Evolutionary conservation across 2,113 vertebrate genomes (phyloP).

Genomic region (Arenaria interpres): DNA sequence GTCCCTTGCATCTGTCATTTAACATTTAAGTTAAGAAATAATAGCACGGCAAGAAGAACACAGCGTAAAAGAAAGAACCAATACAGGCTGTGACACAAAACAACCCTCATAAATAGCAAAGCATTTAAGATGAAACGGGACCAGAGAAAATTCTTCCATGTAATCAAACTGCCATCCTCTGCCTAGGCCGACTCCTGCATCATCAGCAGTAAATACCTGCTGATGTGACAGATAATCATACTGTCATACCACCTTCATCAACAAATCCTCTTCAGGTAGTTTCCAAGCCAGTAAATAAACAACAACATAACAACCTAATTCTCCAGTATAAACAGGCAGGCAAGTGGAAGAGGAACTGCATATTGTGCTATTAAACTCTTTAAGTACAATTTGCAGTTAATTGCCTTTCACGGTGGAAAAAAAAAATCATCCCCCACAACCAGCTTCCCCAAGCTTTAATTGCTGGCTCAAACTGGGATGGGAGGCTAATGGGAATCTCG

Average conservation of each 20-base stretch:
- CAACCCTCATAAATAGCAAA: background rate
- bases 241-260: background rate
- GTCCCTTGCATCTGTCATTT: background rate
- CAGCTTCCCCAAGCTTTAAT: background rate
- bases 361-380: conserved; percentile 12
- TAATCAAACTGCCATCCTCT: background rate
- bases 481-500: background rate
- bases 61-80: background rate
- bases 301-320: background rate
- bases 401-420: background rate
- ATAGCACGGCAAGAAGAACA: rapidly evolving
- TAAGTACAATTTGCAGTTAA: conserved; percentile 26
- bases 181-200: background rate
- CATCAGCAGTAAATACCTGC: conserved; percentile 32
- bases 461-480: background rate
- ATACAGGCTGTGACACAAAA: background rate
- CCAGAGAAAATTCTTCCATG: background rate
- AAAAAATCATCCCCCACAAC: background rate
- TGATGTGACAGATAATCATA: conserved; percentile 34
- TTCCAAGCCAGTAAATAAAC: conserved; percentile 46
- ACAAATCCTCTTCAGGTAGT: background rate
- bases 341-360: background rate
- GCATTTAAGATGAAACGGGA: background rate
- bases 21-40: background rate
- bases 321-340: background rate